Conservation (phyloP, 2,797 vertebrate species). For the Coccyzus lansbergi region DNA sequence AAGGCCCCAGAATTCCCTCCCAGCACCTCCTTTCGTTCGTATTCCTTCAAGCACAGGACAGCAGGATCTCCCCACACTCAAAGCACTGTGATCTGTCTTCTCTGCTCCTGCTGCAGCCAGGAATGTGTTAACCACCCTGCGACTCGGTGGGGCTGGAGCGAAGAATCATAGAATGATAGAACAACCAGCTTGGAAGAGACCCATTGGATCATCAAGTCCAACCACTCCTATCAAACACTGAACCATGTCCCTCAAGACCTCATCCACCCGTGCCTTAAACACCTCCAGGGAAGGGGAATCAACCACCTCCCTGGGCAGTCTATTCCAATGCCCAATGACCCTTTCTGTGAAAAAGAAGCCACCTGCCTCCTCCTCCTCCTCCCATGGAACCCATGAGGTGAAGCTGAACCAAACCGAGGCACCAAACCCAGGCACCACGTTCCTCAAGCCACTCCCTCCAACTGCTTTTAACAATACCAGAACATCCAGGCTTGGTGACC, state of each 20-base stretch:
- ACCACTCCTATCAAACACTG: too few species aligned
- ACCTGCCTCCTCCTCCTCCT: neutral
- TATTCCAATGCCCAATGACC: too few species aligned
- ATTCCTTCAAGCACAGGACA: rapidly evolving
- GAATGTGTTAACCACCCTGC: rapidly evolving
- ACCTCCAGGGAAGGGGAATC: too few species aligned
- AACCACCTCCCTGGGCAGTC: too few species aligned
- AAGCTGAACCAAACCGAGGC: neutral
- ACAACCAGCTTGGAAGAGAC: too few species aligned
- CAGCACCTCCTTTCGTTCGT: neutral
- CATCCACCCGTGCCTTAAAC: too few species aligned
- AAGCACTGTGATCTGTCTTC: neutral
- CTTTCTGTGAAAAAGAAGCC: too few species aligned
- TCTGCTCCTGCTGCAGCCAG: neutral
- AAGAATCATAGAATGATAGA: too few species aligned
- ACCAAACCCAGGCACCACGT: rapidly evolving
- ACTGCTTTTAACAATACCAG: rapidly evolving
- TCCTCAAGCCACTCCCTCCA: neutral
- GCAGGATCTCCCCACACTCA: neutral
- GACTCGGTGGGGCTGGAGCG: too few species aligned
- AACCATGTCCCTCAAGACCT: too few species aligned
- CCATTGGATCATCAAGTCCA: too few species aligned
- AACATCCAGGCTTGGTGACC: rapidly evolving
- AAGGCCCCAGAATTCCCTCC: neutral
- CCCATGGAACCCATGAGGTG: rapidly evolving